A percentile compares a stretch with the other conserved stretches of the same genome.
Evolutionary conservation across 2,888 invertebrate species (phyloP).

Genomic region (Pyrochroa serraticornis): DNA sequence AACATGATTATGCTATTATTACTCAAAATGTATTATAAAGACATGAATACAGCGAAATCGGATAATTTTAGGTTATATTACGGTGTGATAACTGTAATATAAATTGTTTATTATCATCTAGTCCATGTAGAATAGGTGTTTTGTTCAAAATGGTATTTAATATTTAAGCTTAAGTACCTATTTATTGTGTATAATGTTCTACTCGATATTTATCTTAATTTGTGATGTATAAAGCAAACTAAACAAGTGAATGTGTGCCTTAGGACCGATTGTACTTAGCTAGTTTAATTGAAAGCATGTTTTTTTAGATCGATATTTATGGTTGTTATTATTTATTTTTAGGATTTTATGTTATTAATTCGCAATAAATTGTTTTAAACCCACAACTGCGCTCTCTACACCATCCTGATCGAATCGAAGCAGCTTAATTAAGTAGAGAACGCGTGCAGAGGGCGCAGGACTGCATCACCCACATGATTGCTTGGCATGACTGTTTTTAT

Average conservation of each 20-base stretch:
- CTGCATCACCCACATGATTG: slow-evolving; percentile 29
- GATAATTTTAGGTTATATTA: slow-evolving; percentile 11
- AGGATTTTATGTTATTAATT: slow-evolving; percentile 48
- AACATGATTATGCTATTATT: slow-evolving; percentile 31
- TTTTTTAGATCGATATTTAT: slow-evolving; percentile 53
- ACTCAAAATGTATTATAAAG: slow-evolving; percentile 14
- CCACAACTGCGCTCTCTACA: slow-evolving; percentile 21
- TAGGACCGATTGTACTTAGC: slow-evolving; percentile 40
- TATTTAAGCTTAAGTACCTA: slow-evolving; percentile 36
- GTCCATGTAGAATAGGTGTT: slow-evolving; percentile 47
- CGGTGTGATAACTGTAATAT: slow-evolving; percentile 24
- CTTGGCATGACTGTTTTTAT: slow-evolving; percentile 33
- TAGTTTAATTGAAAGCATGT: slow-evolving; percentile 49
- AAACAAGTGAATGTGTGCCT: slow-evolving; percentile 41
- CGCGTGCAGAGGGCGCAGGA: slow-evolving; percentile 20
- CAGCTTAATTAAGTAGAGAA: slow-evolving; percentile 33
- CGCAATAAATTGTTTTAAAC: slow-evolving; percentile 43
- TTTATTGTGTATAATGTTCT: slow-evolving; percentile 32
- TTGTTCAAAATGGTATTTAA: slow-evolving; percentile 43
- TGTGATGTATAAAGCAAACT: slow-evolving; percentile 38
- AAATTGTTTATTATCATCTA: slow-evolving; percentile 40
- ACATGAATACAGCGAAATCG: slow-evolving; percentile 8
- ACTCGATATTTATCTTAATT: slow-evolving; percentile 30
- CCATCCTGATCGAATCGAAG: slow-evolving; percentile 19
- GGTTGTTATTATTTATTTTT: slow-evolving; percentile 53